phyloP scores from a whole-genome alignment of 2,797 vertebrate species.

The Hypotaenidia okinawae region DNA sequence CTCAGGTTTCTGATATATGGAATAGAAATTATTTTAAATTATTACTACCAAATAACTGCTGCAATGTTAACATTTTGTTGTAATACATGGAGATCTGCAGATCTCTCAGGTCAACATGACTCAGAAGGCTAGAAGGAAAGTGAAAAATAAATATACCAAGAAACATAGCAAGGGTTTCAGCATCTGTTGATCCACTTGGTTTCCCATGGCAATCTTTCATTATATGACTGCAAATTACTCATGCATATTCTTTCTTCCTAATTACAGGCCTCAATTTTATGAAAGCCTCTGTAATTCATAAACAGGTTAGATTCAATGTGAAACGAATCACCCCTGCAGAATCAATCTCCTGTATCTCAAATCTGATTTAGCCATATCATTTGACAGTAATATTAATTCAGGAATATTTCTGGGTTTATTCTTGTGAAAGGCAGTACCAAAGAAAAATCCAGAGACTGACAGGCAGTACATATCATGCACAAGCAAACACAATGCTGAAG shows the following conservation, averaged over 20 bases:
- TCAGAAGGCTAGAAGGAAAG: not conserved
- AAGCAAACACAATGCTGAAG: not conserved
- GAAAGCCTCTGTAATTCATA: conserved; percentile 12
- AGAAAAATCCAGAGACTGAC: not conserved
- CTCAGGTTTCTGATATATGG: not conserved
- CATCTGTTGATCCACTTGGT: conserved; percentile 24
- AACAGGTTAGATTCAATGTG: conserved; percentile 2
- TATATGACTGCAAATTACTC: conserved; percentile 15
- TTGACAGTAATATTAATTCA: conserved; percentile 15
- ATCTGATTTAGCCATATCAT: not conserved
- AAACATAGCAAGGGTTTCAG: conserved; percentile 6
- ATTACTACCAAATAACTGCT: not conserved
- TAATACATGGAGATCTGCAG: not conserved
- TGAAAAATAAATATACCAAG: not conserved
- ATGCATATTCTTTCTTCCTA: not conserved
- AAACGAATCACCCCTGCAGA: not conserved
- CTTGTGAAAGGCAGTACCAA: not conserved
- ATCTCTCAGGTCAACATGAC: not conserved
- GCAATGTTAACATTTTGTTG: not conserved
- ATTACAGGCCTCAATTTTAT: not conserved
- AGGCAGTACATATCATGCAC: not conserved
- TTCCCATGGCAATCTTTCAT: conserved; percentile 46
- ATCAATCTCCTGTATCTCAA: not conserved
- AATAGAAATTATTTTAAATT: not conserved
- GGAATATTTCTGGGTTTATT: not conserved